Percentiles rank a stretch among this genome's conserved stretches.
These are phyloP conservation scores for Coleophora flavipennella DNA, from an alignment of 2,888 invertebrate genomes.

Conservation along the genomic window DNA sequence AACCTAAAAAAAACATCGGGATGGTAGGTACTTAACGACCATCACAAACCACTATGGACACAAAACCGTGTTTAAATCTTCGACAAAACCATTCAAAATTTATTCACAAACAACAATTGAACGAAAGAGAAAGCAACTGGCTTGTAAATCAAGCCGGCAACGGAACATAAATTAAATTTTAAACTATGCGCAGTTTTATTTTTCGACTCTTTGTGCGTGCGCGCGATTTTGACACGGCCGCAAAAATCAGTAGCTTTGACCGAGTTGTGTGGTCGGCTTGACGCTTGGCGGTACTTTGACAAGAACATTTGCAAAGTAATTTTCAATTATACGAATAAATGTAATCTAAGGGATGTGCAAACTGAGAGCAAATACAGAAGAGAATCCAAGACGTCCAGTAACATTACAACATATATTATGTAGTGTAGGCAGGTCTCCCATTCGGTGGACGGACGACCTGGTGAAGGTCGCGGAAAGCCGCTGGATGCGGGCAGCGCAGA, in stretches of 20 bases:
- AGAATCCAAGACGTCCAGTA: neutral
- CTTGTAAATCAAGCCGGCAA: conserved; percentile 41
- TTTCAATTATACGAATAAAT: no score
- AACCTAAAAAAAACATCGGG: neutral
- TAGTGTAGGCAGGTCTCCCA: no score
- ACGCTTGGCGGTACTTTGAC: neutral
- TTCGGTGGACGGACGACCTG: no score
- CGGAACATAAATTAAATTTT: conserved; percentile 45
- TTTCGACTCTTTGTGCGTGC: conserved; percentile 17
- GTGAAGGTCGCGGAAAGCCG: no score
- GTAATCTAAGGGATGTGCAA: no score
- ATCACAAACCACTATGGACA: neutral
- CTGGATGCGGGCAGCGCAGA: no score
- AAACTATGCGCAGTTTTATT: conserved; percentile 50
- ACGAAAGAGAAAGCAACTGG: conserved; percentile 26
- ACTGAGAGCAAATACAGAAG: no score
- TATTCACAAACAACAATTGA: conserved; percentile 12
- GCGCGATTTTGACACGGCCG: conserved; percentile 32
- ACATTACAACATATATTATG: no score
- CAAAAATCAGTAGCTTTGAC: conserved; percentile 1
- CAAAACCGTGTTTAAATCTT: no score
- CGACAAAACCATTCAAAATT: neutral
- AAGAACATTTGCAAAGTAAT: no score
- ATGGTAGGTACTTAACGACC: neutral
- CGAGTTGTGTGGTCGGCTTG: conserved; percentile 15